Percentiles rank a stretch among this genome's conserved stretches.
These are phyloP conservation scores for Lordiphosa andalusiaca DNA, from an alignment of 2,888 invertebrate genomes.

Conservation along the genomic window DNA sequence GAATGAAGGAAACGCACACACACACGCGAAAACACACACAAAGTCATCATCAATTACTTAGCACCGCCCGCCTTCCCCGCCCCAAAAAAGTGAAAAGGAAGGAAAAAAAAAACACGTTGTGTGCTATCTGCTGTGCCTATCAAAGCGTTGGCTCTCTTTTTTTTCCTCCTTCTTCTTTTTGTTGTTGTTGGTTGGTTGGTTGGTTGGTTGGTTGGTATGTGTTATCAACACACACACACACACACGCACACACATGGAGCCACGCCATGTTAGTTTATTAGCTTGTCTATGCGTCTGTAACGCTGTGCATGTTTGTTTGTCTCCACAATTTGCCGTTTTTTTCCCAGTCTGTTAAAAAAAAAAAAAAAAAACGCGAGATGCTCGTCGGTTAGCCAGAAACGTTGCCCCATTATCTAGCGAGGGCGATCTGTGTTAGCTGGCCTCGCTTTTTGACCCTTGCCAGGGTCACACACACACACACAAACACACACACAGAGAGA, in stretches of 20 bases:
- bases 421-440: constrained; percentile 8
- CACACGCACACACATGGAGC: constrained; percentile 7
- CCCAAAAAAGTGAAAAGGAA: constrained; percentile 9
- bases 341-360: constrained; percentile 10
- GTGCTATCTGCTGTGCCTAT: constrained; percentile 40
- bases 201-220: constrained; percentile 25
- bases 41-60: constrained; percentile 43
- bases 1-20: neutral
- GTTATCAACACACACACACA: constrained; percentile 21
- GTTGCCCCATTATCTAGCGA: constrained; percentile 9
- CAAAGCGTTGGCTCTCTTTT: constrained; percentile 27
- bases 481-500: constrained; percentile 3
- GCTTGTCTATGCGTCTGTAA: constrained; percentile 19
- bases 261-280: constrained; percentile 37
- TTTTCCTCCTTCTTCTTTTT: neutral
- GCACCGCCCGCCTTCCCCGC: constrained; percentile 11
- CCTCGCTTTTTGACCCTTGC: constrained; percentile 14
- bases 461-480: constrained; percentile 11
- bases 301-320: constrained; percentile 6
- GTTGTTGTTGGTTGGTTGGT: too few relatives aligned
- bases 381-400: constrained; percentile 1
- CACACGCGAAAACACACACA: constrained; percentile 7
- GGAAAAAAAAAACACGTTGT: constrained; percentile 13
- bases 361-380: neutral
- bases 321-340: neutral